Evolutionary conservation across 2,797 vertebrate genomes (phyloP).

Genomic region (Gambelia wislizenii): DNA sequence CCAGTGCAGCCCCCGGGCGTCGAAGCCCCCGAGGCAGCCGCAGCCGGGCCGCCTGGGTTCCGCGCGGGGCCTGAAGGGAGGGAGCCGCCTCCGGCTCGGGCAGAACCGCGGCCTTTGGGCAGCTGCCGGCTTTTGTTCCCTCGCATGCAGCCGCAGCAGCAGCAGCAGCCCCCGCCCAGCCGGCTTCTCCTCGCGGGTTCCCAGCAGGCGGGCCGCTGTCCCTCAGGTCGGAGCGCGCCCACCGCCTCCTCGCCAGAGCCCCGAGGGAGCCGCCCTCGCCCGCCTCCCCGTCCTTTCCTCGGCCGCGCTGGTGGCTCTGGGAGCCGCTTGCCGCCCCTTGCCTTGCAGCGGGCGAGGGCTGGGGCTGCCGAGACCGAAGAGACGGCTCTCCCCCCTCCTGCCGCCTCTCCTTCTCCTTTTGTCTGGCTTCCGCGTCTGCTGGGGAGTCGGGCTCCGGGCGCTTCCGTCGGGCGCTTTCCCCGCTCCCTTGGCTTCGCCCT

Average conservation of each 20-base stretch:
- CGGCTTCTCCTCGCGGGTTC: background rate
- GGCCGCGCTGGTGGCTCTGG: slow-evolving; percentile 37
- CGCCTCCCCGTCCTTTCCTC: background rate
- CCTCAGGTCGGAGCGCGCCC: background rate
- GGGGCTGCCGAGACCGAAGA: background rate
- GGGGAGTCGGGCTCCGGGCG: too few relatives aligned
- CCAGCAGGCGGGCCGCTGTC: slow-evolving; percentile 9
- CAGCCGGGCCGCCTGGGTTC: background rate
- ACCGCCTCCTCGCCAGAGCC: background rate
- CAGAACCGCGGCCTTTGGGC: background rate
- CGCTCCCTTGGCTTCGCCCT: background rate
- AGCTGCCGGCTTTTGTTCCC: background rate
- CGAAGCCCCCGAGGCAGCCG: background rate
- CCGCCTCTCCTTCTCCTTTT: background rate
- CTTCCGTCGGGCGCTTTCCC: too few relatives aligned
- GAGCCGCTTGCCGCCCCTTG: slow-evolving; percentile 36
- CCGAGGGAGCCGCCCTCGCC: background rate
- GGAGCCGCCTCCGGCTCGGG: background rate
- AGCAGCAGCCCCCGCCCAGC: background rate
- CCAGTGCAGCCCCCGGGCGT: background rate
- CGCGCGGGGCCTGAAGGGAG: background rate
- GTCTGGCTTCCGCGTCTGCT: background rate
- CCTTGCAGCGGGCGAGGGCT: slow-evolving; percentile 44
- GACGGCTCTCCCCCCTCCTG: background rate
- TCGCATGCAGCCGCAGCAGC: background rate